These are phyloP conservation scores for Mamestra configurata DNA, from an alignment of 1,140 invertebrate genomes.

Conservation along the genomic window DNA sequence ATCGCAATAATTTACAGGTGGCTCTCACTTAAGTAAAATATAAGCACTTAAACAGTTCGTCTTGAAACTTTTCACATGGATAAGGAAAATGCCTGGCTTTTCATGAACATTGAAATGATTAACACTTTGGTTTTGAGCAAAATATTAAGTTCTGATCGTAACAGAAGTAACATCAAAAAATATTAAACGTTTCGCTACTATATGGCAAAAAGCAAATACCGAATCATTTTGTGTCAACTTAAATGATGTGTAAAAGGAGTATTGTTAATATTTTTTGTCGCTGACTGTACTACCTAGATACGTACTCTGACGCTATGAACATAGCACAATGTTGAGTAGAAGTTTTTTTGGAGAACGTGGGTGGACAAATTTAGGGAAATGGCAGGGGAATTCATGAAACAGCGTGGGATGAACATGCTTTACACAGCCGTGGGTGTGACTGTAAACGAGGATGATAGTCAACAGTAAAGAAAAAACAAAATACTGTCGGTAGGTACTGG, in stretches of 20 bases:
- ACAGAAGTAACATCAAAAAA: too few species aligned
- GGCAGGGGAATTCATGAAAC: background rate
- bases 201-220: too few species aligned
- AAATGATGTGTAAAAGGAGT: too few species aligned
- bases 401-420: background rate
- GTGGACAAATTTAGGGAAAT: slow-evolving; percentile 10
- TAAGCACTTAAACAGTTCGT: background rate
- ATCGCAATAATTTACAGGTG: background rate
- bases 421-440: background rate
- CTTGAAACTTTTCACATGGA: background rate
- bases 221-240: too few species aligned
- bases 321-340: background rate
- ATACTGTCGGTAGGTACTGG: too few species aligned
- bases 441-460: slow-evolving; percentile 6
- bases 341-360: background rate
- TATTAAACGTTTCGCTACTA: too few species aligned
- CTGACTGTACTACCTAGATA: too few species aligned
- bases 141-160: too few species aligned
- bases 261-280: too few species aligned
- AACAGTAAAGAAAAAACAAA: background rate
- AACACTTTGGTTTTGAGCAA: too few species aligned
- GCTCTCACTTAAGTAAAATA: background rate
- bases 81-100: slow-evolving; percentile 1
- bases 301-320: too few species aligned
- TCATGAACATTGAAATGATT: too few species aligned